Conservation (phyloP, 2,797 vertebrate genomes). For the Hybognathus amarus region DNA sequence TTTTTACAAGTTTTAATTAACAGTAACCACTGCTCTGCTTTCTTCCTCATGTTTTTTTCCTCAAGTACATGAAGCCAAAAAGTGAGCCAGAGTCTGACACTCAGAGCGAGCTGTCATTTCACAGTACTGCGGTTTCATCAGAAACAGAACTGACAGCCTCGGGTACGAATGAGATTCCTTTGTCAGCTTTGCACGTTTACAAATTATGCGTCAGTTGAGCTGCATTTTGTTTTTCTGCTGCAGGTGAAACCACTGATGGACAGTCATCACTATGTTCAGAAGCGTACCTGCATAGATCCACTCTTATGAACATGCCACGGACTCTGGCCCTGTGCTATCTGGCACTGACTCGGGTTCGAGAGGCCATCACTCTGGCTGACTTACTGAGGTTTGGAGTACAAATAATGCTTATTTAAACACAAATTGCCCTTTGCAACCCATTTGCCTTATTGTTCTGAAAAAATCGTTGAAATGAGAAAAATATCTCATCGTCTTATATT, state of each 20-base stretch:
- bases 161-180: conserved; percentile 13
- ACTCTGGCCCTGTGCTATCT: conserved; percentile 89
- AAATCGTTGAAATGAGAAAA: too few relatives aligned
- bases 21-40: background rate
- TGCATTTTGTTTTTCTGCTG: background rate
- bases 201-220: background rate
- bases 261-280: background rate
- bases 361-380: conserved; percentile 86
- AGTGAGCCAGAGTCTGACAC: conserved; percentile 69
- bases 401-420: background rate
- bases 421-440: background rate
- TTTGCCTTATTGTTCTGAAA: background rate
- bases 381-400: conserved; percentile 84
- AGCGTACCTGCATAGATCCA: background rate
- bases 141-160: background rate
- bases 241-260: conserved; percentile 15
- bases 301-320: conserved; percentile 83
- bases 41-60: background rate
- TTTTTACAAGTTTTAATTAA: background rate
- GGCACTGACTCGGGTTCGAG: conserved; percentile 85
- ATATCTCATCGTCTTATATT: too few relatives aligned
- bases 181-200: background rate
- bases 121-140: background rate
- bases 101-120: conserved; percentile 29
- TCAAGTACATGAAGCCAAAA: conserved; percentile 60